Conservation (phyloP, 1,140 invertebrate genomes). For the Eumeta japonica region DNA sequence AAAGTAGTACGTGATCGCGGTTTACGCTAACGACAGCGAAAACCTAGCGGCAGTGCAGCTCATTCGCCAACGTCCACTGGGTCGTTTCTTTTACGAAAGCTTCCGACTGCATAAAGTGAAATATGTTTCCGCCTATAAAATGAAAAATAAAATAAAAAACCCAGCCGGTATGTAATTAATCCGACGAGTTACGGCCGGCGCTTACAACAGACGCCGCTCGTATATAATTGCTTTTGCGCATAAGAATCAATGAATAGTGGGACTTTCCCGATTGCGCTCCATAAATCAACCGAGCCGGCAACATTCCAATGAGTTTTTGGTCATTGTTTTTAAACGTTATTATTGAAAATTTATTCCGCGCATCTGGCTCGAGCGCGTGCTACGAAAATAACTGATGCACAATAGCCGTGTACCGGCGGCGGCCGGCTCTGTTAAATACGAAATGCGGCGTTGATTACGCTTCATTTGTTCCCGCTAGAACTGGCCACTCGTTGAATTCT, state of each 20-base stretch:
- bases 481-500: no score
- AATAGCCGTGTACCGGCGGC: neutral
- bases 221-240: neutral
- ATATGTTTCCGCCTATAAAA: no score
- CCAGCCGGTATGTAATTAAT: conserved; percentile 8
- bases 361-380: conserved; percentile 1
- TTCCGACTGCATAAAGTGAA: no score
- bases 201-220: neutral
- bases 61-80: no score
- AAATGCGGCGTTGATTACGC: no score
- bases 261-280: neutral
- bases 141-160: conserved; percentile 12
- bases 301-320: conserved; percentile 1
- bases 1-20: no score
- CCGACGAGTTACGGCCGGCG: neutral
- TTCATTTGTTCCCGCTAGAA: no score
- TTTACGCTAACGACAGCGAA: no score
- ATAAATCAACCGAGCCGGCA: conserved; percentile 1
- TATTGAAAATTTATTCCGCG: conserved; percentile 4
- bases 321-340: conserved; percentile 2
- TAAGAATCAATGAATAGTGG: conserved; percentile 1
- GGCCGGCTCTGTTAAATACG: no score
- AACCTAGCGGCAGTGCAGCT: no score
- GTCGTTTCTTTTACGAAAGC: no score
- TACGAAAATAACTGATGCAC: neutral